These are phyloP conservation scores for Cheilosia vulpina DNA, from an alignment of 2,888 invertebrate species.

Conservation along the genomic window DNA sequence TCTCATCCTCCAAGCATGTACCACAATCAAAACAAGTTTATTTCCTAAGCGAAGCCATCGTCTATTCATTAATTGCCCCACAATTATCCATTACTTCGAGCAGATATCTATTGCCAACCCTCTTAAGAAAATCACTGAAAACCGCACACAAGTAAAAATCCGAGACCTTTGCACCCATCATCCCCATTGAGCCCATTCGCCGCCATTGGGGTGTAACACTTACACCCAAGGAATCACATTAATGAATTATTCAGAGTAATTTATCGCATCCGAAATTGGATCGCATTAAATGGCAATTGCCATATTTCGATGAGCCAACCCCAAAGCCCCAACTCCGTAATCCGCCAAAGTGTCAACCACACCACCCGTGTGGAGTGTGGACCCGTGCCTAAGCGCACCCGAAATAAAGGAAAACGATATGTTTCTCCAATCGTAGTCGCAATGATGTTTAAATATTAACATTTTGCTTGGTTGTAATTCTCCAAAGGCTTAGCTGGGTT, in stretches of 20 bases:
- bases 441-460: conserved; percentile 74
- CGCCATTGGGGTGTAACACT: conserved; percentile 17
- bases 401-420: conserved; percentile 72
- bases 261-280: conserved; percentile 76
- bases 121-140: conserved; percentile 61
- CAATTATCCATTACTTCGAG: conserved; percentile 46
- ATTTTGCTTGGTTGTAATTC: conserved; percentile 64
- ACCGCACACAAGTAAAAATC: conserved; percentile 56
- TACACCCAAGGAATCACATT: conserved; percentile 65
- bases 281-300: conserved; percentile 78
- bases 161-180: conserved; percentile 26
- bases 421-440: conserved; percentile 71
- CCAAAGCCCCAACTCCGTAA: conserved; percentile 29
- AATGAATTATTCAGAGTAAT: conserved; percentile 76
- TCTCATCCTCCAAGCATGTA: background rate
- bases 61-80: conserved; percentile 71
- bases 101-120: conserved; percentile 33
- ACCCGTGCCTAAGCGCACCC: conserved; percentile 53
- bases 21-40: conserved; percentile 61
- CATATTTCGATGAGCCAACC: conserved; percentile 76
- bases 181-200: background rate
- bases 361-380: conserved; percentile 19
- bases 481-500: conserved; percentile 60
- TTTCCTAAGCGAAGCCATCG: conserved; percentile 66
- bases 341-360: conserved; percentile 68